phyloP scores from a whole-genome alignment of 2,888 invertebrate genomes.

The Melieria crassipennis region DNA sequence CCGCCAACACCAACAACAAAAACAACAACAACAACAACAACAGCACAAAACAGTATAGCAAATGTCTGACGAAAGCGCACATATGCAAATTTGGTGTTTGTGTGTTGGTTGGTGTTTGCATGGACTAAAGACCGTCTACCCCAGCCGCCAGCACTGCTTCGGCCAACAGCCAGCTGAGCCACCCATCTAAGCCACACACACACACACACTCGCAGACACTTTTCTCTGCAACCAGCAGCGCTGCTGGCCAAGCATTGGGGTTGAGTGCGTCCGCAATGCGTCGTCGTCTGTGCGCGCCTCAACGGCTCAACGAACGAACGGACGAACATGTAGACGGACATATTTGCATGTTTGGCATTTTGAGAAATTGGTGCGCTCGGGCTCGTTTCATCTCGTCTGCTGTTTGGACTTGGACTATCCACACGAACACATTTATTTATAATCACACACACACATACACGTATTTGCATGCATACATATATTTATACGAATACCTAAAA shows the following conservation, averaged over 20 bases:
- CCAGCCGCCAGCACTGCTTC: background rate
- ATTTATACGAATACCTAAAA: background rate
- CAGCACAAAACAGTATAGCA: background rate
- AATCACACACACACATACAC: background rate
- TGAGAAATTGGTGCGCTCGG: slow-evolving; percentile 1
- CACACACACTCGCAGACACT: too few species aligned
- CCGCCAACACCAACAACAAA: too few species aligned
- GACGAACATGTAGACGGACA: background rate
- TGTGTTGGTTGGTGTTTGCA: background rate
- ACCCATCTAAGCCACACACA: too few species aligned
- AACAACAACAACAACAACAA: too few species aligned
- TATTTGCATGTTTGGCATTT: slow-evolving; percentile 8
- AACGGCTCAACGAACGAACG: background rate
- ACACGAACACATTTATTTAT: background rate
- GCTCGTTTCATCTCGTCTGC: background rate
- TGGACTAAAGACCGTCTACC: background rate
- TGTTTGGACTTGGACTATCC: slow-evolving; percentile 12
- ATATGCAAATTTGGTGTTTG: slow-evolving; percentile 19
- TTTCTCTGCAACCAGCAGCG: too few species aligned
- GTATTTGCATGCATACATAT: background rate
- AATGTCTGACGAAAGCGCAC: background rate
- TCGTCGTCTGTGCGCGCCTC: too few species aligned
- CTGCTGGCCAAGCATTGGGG: too few species aligned
- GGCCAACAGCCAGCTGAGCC: too few species aligned
- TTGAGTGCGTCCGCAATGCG: too few species aligned